A percentile compares a stretch with the other conserved stretches of the same genome.
Evolutionary conservation across 2,113 vertebrate genomes (phyloP).

Genomic region (Phycodurus eques): DNA sequence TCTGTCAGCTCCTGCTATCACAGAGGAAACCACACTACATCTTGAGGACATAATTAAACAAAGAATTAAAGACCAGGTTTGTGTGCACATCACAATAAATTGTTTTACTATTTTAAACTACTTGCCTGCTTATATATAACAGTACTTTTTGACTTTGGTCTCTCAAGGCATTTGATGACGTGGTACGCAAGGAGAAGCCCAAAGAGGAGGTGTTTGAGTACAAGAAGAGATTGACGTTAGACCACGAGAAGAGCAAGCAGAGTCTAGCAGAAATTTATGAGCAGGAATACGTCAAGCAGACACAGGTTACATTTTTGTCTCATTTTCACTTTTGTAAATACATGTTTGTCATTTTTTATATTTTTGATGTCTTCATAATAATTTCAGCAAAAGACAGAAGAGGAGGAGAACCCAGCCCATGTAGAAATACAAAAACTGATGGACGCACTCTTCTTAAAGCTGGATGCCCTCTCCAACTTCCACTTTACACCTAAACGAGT

Average conservation of each 20-base stretch:
- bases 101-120: neutral
- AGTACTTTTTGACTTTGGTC: conserved; percentile 12
- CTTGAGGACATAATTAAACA: conserved; percentile 96
- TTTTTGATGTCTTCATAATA: neutral
- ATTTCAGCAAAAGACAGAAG: conserved; percentile 81
- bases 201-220: conserved; percentile 91
- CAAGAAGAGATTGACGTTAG: conserved; percentile 89
- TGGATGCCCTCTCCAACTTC: conserved; percentile 95
- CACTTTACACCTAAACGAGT: conserved; percentile 96
- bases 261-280: conserved; percentile 95
- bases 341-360: neutral
- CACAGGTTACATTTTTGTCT: conserved; percentile 75
- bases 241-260: conserved; percentile 95
- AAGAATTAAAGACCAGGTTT: conserved; percentile 93
- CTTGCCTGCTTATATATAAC: neutral
- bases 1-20: conserved; percentile 83
- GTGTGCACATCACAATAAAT: conserved; percentile 4
- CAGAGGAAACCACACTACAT: conserved; percentile 90
- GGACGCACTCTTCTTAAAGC: conserved; percentile 89
- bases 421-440: conserved; percentile 91
- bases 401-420: conserved; percentile 88
- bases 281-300: conserved; percentile 90
- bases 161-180: conserved; percentile 89
- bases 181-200: conserved; percentile 92
- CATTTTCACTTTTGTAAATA: neutral